phyloP scores from a whole-genome alignment of 2,113 vertebrate genomes.

The Trochalopteron elliotii region DNA sequence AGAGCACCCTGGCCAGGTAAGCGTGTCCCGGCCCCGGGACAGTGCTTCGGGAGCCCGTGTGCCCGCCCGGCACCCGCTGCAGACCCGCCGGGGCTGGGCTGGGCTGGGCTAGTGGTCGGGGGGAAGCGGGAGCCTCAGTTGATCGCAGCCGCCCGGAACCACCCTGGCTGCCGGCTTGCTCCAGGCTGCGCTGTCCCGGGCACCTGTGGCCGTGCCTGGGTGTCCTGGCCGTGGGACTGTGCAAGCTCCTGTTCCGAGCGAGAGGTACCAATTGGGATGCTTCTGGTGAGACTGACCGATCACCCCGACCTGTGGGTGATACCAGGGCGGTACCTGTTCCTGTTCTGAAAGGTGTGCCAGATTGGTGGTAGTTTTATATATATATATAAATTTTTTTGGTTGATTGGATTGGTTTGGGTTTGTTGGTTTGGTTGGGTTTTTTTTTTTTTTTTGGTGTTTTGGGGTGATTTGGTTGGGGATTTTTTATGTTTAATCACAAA shows the following conservation, averaged over 20 bases:
- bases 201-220: accelerated
- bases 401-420: not conserved
- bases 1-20: conserved; percentile 81
- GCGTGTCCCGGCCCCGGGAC: not conserved
- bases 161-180: not conserved
- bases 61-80: not conserved
- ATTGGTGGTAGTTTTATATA: accelerated
- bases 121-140: not conserved
- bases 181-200: accelerated
- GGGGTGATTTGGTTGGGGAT: not conserved
- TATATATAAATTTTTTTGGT: too few species aligned
- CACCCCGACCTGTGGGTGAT: not conserved
- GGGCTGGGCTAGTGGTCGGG: too few species aligned
- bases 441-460: too few species aligned
- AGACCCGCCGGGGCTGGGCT: accelerated
- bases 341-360: not conserved
- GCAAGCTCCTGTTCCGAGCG: accelerated
- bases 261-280: accelerated
- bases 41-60: accelerated
- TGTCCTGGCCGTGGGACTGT: accelerated
- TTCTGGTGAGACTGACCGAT: not conserved
- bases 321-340: not conserved
- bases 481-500: not conserved
- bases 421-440: not conserved
- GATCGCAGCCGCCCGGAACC: accelerated